Evolutionary conservation across 2,888 invertebrate genomes (phyloP).

Genomic region (Parasteatoda lunata): DNA sequence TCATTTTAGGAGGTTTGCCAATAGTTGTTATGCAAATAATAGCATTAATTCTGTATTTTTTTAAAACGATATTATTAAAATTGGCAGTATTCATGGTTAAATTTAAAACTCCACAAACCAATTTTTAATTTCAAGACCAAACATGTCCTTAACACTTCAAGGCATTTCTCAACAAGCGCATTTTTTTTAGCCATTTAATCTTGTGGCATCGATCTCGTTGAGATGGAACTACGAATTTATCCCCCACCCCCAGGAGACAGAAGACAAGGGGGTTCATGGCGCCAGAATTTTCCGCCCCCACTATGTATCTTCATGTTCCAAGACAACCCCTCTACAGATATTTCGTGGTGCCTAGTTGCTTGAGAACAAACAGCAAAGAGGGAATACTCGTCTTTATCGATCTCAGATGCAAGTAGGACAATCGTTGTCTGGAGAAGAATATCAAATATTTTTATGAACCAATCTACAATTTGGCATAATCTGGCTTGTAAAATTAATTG

Average conservation of each 20-base stretch:
- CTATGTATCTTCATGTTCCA: constrained; percentile 39
- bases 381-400: constrained; percentile 33
- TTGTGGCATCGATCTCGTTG: constrained; percentile 48
- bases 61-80: no score
- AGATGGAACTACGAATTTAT: constrained; percentile 6
- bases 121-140: constrained; percentile 3
- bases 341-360: constrained; percentile 34
- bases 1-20: no score
- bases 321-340: constrained; percentile 59
- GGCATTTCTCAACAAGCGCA: background rate
- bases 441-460: background rate
- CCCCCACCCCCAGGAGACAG: constrained; percentile 40
- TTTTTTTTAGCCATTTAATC: constrained; percentile 8
- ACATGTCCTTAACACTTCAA: constrained; percentile 17
- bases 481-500: no score
- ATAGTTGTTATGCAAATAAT: no score
- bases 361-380: constrained; percentile 43
- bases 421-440: constrained; percentile 21
- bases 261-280: constrained; percentile 41
- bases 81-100: background rate
- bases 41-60: no score
- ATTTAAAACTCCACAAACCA: background rate
- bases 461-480: no score
- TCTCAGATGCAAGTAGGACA: constrained; percentile 54
- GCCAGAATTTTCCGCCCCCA: constrained; percentile 43